phyloP scores from a whole-genome alignment of 2,797 vertebrate genomes.

The Amblyraja radiata region DNA sequence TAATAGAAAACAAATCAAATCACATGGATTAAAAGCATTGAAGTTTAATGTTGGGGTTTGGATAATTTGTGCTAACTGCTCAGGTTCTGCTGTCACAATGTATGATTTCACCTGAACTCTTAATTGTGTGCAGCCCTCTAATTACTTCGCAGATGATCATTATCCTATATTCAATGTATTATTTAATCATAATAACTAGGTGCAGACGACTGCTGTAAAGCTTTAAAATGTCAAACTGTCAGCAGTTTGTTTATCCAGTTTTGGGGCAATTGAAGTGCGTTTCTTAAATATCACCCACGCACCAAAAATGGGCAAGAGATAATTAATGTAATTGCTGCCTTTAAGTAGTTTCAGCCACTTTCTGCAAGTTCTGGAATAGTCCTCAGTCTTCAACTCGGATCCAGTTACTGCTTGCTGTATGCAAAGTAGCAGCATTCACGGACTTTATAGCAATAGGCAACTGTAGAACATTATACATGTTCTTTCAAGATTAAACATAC shows the following conservation, averaged over 20 bases:
- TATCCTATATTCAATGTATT: slow-evolving; percentile 24
- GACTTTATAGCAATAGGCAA: background rate
- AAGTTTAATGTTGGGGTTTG: background rate
- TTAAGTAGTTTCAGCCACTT: background rate
- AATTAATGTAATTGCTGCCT: background rate
- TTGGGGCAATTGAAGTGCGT: background rate
- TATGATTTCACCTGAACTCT: slow-evolving; percentile 22
- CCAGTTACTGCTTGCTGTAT: background rate
- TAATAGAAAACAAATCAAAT: slow-evolving; percentile 30
- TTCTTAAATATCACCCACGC: slow-evolving; percentile 11
- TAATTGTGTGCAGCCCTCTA: slow-evolving; percentile 23
- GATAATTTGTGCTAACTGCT: slow-evolving; percentile 6
- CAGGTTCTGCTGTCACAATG: slow-evolving; percentile 22
- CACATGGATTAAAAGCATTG: background rate
- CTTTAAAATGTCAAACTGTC: slow-evolving; percentile 28
- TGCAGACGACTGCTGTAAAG: background rate
- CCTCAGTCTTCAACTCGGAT: background rate
- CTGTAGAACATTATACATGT: background rate
- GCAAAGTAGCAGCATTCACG: background rate
- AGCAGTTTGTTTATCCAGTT: slow-evolving; percentile 8
- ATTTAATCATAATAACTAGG: background rate
- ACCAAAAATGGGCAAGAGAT: background rate
- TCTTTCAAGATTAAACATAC: background rate
- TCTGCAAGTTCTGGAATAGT: background rate
- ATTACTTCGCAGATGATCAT: slow-evolving; percentile 2